These are phyloP conservation scores for Monoplex corrugatus DNA, from an alignment of 2,888 invertebrate species.

Conservation along the genomic window DNA sequence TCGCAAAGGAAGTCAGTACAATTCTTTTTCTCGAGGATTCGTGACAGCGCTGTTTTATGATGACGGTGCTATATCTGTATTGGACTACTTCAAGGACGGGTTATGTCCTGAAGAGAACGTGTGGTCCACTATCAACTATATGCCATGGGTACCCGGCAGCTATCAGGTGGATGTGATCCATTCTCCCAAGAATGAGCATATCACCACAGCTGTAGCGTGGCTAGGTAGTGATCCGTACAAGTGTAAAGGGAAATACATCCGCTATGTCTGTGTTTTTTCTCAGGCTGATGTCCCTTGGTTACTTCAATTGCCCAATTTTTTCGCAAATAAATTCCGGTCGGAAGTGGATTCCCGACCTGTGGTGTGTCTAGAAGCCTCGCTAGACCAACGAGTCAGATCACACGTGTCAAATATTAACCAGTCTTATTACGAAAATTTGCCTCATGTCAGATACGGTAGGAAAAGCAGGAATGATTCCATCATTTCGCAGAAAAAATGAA, in stretches of 20 bases:
- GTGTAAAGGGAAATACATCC: conserved; percentile 64
- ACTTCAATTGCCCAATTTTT: conserved; percentile 68
- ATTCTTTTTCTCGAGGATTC: conserved; percentile 72
- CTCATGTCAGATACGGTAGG: conserved; percentile 30
- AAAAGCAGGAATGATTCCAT: no score
- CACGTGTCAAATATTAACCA: neutral
- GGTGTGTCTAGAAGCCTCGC: conserved; percentile 50
- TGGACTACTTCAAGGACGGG: conserved; percentile 76
- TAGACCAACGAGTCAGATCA: conserved; percentile 34
- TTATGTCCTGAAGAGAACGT: conserved; percentile 78
- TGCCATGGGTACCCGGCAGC: conserved; percentile 72
- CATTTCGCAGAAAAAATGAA: no score
- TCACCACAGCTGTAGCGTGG: conserved; percentile 66
- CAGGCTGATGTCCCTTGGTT: conserved; percentile 72
- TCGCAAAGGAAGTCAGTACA: conserved; percentile 76
- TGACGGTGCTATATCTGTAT: conserved; percentile 64
- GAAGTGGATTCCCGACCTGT: conserved; percentile 49
- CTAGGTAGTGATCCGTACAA: conserved; percentile 55
- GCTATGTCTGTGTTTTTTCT: conserved; percentile 66
- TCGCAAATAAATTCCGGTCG: conserved; percentile 76
- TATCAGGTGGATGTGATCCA: conserved; percentile 65
- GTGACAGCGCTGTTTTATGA: conserved; percentile 70
- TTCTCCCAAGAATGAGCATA: conserved; percentile 56
- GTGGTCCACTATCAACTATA: conserved; percentile 76
- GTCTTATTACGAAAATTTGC: conserved; percentile 3